A percentile compares a stretch with the other conserved stretches of the same genome.
phyloP scores from a whole-genome alignment of 2,888 invertebrate species.

The Tillus elongatus region DNA sequence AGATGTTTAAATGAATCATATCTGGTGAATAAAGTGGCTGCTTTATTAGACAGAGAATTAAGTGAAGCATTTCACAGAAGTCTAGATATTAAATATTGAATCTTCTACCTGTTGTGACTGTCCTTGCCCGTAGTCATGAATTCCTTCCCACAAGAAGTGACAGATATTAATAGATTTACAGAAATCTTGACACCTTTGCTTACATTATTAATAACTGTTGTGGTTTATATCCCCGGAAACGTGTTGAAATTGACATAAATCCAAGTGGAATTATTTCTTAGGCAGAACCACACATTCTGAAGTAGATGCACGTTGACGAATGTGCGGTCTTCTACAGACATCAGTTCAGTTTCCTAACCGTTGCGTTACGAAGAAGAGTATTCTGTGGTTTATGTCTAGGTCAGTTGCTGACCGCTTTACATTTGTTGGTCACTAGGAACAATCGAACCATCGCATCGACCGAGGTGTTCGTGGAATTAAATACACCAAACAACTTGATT shows the following conservation, averaged over 20 bases:
- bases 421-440: too few relatives aligned
- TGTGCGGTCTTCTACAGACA: too few relatives aligned
- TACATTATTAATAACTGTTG: neutral
- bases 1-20: too few relatives aligned
- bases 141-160: constrained; percentile 11
- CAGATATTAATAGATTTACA: constrained; percentile 12
- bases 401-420: too few relatives aligned
- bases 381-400: too few relatives aligned
- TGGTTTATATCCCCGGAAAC: neutral
- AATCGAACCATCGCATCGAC: too few relatives aligned
- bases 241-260: constrained; percentile 1
- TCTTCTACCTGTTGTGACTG: constrained; percentile 1
- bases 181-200: constrained; percentile 17
- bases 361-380: too few relatives aligned
- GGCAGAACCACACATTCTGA: neutral
- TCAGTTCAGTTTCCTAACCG: too few relatives aligned
- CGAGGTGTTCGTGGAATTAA: too few relatives aligned
- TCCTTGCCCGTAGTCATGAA: neutral
- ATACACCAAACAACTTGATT: too few relatives aligned
- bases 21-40: too few relatives aligned
- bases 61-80: neutral
- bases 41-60: too few relatives aligned
- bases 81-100: neutral
- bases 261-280: neutral
- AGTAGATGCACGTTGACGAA: constrained; percentile 3